phyloP scores from a whole-genome alignment of 1,140 invertebrate genomes.

The Brachionus manjavacas region DNA sequence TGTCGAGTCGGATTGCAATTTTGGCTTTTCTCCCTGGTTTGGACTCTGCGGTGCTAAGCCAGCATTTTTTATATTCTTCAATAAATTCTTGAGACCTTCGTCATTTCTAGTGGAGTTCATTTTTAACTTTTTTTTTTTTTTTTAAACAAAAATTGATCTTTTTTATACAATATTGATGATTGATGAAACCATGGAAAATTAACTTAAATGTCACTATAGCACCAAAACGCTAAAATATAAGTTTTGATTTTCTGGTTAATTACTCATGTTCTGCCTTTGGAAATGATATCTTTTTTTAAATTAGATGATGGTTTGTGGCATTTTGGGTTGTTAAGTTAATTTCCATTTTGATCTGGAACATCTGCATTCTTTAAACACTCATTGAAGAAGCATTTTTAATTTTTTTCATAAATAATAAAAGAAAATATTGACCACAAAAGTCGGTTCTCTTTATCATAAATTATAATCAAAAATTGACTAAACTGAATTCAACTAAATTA shows the following conservation, averaged over 20 bases:
- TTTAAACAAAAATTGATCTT: neutral
- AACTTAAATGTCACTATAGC: neutral
- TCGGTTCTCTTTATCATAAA: too few species aligned
- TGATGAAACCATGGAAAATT: neutral
- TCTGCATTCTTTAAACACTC: too few species aligned
- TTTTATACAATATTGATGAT: neutral
- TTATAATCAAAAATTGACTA: too few species aligned
- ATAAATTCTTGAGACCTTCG: neutral
- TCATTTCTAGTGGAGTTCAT: constrained; percentile 10
- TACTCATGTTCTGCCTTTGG: too few species aligned
- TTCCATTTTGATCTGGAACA: too few species aligned
- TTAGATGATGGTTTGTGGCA: too few species aligned
- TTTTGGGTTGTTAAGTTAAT: too few species aligned
- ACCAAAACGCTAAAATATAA: neutral
- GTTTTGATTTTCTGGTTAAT: neutral
- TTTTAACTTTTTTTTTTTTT: neutral
- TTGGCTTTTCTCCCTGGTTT: neutral
- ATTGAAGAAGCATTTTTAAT: too few species aligned
- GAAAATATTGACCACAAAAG: too few species aligned
- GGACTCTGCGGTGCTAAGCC: neutral
- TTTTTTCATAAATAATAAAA: too few species aligned
- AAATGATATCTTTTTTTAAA: too few species aligned
- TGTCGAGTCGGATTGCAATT: neutral
- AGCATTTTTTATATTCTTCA: neutral
- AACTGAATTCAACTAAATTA: too few species aligned